These are phyloP conservation scores for Hypomesus transpacificus DNA, from an alignment of 2,113 vertebrate species.

Conservation along the genomic window DNA sequence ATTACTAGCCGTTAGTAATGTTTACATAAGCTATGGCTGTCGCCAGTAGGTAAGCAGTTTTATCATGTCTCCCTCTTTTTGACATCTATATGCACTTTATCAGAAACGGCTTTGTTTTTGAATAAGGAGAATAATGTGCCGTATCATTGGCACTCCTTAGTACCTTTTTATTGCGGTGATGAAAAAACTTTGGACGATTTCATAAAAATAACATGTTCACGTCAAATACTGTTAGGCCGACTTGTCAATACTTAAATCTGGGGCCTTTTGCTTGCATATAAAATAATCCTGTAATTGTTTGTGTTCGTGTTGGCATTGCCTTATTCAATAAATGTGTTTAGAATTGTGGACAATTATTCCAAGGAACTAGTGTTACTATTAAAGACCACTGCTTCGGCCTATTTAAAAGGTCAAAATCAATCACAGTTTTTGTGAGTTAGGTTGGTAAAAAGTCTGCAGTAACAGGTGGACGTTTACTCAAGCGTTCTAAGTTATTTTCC, in stretches of 20 bases:
- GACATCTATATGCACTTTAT: conserved; percentile 80
- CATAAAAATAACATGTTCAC: too few relatives aligned
- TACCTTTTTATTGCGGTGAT: not conserved
- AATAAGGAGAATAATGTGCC: conserved; percentile 74
- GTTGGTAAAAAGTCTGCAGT: not conserved
- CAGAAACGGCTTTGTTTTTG: conserved; percentile 75
- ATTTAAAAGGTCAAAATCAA: not conserved
- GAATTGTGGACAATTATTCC: too few relatives aligned
- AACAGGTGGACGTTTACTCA: conserved; percentile 27
- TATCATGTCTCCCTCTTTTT: conserved; percentile 75
- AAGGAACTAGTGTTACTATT: too few relatives aligned
- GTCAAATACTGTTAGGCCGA: too few relatives aligned
- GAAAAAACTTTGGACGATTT: too few relatives aligned
- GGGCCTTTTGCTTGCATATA: not conserved
- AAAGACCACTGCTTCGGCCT: too few relatives aligned
- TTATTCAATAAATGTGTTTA: too few relatives aligned
- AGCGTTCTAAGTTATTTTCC: conserved; percentile 14
- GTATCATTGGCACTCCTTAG: conserved; percentile 37
- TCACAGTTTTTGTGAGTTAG: not conserved
- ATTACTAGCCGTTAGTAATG: conserved; percentile 69
- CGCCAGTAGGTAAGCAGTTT: conserved; percentile 76
- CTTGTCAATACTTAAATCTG: not conserved
- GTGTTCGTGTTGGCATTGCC: too few relatives aligned
- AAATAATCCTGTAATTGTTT: not conserved
- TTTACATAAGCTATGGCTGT: conserved; percentile 77